Conservation (phyloP, 2,888 invertebrate species). For the Drosophila rubida region DNA sequence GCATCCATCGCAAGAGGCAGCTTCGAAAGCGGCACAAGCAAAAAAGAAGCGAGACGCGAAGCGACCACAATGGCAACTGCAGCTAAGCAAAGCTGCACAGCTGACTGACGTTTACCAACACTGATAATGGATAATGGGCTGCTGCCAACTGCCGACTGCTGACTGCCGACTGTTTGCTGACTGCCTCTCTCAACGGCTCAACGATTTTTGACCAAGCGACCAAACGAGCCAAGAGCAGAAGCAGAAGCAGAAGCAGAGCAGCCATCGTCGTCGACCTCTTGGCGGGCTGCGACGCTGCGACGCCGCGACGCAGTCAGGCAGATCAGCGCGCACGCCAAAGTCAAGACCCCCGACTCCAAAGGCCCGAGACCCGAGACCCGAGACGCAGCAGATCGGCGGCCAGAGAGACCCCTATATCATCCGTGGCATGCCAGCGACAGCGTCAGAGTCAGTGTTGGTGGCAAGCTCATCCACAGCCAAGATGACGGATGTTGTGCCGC, state of each 20-base stretch:
- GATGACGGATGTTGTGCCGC: slow-evolving; percentile 75
- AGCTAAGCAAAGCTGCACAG: slow-evolving; percentile 61
- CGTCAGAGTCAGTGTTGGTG: slow-evolving; percentile 16
- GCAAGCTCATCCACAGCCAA: slow-evolving; percentile 64
- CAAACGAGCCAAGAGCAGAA: slow-evolving; percentile 11
- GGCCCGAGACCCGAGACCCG: not conserved
- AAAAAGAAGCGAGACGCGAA: not conserved
- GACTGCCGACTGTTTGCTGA: slow-evolving; percentile 27
- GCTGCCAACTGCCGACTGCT: slow-evolving; percentile 9
- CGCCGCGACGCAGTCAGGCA: slow-evolving; percentile 71
- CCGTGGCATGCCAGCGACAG: slow-evolving; percentile 36
- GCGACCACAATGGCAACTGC: slow-evolving; percentile 38
- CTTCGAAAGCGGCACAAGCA: not conserved
- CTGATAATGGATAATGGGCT: slow-evolving; percentile 37
- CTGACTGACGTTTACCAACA: slow-evolving; percentile 65
- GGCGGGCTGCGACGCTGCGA: slow-evolving; percentile 53
- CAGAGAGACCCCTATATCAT: slow-evolving; percentile 25
- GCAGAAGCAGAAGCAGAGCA: slow-evolving; percentile 35
- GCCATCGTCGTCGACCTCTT: slow-evolving; percentile 54
- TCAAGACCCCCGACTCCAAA: slow-evolving; percentile 10
- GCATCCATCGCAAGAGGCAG: slow-evolving; percentile 33
- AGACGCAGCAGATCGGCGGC: not conserved
- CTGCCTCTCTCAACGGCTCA: slow-evolving; percentile 71
- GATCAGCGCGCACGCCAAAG: slow-evolving; percentile 79
- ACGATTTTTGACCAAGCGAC: slow-evolving; percentile 80